A percentile compares a stretch with the other conserved stretches of the same genome.
These are phyloP conservation scores for Chiloscyllium plagiosum DNA, from an alignment of 2,113 vertebrate species.

Conservation along the genomic window DNA sequence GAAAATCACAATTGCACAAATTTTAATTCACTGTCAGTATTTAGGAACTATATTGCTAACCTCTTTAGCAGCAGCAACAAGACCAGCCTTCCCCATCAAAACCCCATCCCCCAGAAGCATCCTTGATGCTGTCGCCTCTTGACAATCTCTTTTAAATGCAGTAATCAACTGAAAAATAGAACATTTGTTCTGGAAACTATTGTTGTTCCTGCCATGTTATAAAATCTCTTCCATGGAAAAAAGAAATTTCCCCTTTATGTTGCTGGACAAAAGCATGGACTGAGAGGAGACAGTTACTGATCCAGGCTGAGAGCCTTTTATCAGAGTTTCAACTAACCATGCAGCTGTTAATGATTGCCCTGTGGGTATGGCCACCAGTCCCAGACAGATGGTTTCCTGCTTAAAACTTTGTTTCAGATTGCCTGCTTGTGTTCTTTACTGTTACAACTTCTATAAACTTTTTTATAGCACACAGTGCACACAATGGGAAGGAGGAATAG, in stretches of 20 bases:
- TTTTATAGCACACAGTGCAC: background rate
- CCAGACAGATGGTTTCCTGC: slow-evolving; percentile 32
- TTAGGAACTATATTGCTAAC: background rate
- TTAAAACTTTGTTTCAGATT: background rate
- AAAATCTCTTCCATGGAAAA: background rate
- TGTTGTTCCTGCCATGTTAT: background rate
- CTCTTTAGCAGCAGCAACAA: background rate
- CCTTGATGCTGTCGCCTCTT: background rate
- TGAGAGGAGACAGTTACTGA: background rate
- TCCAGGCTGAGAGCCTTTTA: slow-evolving; percentile 2
- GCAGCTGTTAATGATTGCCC: slow-evolving; percentile 32
- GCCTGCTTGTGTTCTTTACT: background rate
- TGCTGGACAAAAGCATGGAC: background rate
- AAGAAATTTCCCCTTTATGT: background rate
- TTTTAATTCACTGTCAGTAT: background rate
- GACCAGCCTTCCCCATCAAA: too few species aligned
- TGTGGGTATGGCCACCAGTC: slow-evolving; percentile 14
- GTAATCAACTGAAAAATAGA: background rate
- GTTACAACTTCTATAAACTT: slow-evolving; percentile 6
- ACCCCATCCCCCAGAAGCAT: too few species aligned
- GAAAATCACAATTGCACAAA: background rate
- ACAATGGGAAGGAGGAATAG: background rate
- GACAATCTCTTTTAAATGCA: background rate
- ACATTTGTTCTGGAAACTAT: background rate
- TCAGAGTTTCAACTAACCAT: slow-evolving; percentile 10